Conservation (phyloP, 2,888 invertebrate genomes). For the Hirudinaria manillensis region DNA sequence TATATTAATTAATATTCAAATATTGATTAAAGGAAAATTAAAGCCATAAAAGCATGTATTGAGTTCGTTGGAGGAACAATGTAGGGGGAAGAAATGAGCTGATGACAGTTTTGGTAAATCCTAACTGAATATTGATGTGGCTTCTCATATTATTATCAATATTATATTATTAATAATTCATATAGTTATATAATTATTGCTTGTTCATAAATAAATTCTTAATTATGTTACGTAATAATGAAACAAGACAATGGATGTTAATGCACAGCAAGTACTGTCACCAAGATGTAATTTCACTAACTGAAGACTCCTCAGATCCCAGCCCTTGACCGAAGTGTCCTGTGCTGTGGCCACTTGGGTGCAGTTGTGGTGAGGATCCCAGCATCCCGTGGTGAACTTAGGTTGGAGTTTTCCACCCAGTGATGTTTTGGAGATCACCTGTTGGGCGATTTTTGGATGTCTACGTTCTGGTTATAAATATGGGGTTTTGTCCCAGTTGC, state of each 20-base stretch:
- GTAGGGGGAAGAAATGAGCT: no score
- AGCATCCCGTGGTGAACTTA: slow-evolving; percentile 77
- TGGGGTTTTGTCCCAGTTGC: neutral
- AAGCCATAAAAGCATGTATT: neutral
- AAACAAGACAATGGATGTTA: no score
- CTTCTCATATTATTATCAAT: no score
- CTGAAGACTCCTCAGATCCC: slow-evolving; percentile 73
- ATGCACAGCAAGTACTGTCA: no score
- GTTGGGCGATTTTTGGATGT: neutral
- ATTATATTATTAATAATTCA: no score
- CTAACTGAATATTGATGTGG: neutral
- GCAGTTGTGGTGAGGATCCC: slow-evolving; percentile 89
- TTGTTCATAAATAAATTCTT: no score
- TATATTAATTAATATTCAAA: slow-evolving; percentile 18
- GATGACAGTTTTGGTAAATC: no score
- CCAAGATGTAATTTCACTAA: slow-evolving; percentile 32
- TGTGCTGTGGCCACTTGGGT: slow-evolving; percentile 78
- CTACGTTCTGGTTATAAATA: no score
- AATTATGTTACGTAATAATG: no score
- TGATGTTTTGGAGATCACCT: slow-evolving; percentile 42
- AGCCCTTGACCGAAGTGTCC: slow-evolving; percentile 77
- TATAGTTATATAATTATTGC: no score
- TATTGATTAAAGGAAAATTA: neutral
- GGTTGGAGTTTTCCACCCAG: slow-evolving; percentile 68
- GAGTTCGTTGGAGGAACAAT: no score